Evolutionary conservation across 2,113 vertebrate genomes (phyloP).

Genomic region (Cyprinodon brontotheroides): DNA sequence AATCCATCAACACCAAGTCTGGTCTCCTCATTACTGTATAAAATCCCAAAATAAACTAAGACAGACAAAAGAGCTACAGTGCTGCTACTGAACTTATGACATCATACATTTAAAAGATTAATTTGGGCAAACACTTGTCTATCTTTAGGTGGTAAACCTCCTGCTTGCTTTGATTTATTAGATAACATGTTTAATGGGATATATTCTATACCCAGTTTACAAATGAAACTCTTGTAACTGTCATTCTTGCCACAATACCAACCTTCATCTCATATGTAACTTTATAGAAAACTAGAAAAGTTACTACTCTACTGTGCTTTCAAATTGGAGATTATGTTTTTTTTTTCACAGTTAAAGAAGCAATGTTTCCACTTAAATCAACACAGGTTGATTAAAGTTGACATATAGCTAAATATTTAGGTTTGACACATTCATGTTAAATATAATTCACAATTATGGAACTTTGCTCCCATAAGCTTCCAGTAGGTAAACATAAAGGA

Average conservation of each 20-base stretch:
- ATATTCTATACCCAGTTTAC: background rate
- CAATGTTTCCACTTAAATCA: background rate
- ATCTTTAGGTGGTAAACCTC: slow-evolving; percentile 10
- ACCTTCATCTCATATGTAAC: background rate
- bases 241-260: too few relatives aligned
- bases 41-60: slow-evolving; percentile 38
- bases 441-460: background rate
- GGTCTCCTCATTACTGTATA: slow-evolving; percentile 19
- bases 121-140: background rate
- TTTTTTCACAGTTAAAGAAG: too few relatives aligned
- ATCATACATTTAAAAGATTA: background rate
- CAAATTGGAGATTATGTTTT: too few relatives aligned
- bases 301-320: background rate
- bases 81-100: slow-evolving; percentile 38
- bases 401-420: background rate
- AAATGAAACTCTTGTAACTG: background rate
- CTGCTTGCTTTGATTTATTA: background rate
- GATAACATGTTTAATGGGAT: background rate
- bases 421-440: background rate
- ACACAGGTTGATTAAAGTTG: background rate
- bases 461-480: background rate
- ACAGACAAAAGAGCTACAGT: slow-evolving; percentile 20
- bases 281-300: background rate
- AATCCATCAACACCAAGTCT: slow-evolving; percentile 24
- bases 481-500: background rate